Evolutionary conservation across 2,797 vertebrate genomes (phyloP).

Genomic region (Notolepis coatsorum): DNA sequence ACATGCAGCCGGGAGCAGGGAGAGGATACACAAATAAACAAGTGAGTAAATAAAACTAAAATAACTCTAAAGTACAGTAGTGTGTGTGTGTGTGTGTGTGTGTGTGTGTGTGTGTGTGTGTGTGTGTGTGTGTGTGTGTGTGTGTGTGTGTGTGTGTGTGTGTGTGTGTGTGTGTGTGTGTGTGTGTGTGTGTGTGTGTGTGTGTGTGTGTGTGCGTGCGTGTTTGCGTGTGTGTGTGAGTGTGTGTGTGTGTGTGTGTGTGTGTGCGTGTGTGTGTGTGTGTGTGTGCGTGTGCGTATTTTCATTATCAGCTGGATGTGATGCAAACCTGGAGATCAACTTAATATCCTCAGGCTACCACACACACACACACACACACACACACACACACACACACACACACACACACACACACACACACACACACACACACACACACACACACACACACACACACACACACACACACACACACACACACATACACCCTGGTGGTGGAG

Average conservation of each 20-base stretch:
- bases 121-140: slow-evolving; percentile 22
- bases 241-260: slow-evolving; percentile 12
- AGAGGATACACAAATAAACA: no score
- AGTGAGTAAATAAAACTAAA: no score
- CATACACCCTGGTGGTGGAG: slow-evolving; percentile 82
- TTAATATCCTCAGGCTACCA: slow-evolving; percentile 80
- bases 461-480: slow-evolving; percentile 63
- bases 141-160: neutral
- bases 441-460: neutral
- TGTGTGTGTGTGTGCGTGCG: neutral
- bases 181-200: slow-evolving; percentile 7
- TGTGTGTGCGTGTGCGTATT: slow-evolving; percentile 67
- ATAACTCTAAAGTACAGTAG: slow-evolving; percentile 1
- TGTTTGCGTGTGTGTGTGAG: neutral
- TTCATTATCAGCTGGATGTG: slow-evolving; percentile 77
- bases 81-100: slow-evolving; percentile 3
- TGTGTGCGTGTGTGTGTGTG: slow-evolving; percentile 48
- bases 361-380: slow-evolving; percentile 49
- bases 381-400: neutral
- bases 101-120: slow-evolving; percentile 2
- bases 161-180: slow-evolving; percentile 6
- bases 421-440: slow-evolving; percentile 70
- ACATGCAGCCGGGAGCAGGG: slow-evolving; percentile 30
- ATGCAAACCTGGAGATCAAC: slow-evolving; percentile 81
- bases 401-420: slow-evolving; percentile 51